These are phyloP conservation scores for Pterois miles DNA, from an alignment of 2,797 vertebrate genomes.

Conservation along the genomic window DNA sequence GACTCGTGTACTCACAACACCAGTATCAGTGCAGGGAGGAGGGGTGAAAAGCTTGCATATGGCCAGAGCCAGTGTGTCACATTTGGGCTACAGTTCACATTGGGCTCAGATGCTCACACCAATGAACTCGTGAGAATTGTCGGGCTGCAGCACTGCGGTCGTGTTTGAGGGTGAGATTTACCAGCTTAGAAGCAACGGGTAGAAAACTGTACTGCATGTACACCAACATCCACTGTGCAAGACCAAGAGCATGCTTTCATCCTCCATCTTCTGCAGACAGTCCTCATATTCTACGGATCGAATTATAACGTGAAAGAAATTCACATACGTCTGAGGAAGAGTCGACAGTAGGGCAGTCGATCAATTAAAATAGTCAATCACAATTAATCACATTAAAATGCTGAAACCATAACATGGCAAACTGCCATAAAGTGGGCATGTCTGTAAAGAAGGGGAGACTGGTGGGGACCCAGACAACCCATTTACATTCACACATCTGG, in stretches of 20 bases:
- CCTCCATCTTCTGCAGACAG: neutral
- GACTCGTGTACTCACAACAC: constrained; percentile 67
- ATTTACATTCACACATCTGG: too few relatives aligned
- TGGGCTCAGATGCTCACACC: constrained; percentile 70
- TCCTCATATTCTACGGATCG: neutral
- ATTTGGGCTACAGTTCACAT: constrained; percentile 65
- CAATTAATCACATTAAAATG: too few relatives aligned
- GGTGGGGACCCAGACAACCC: too few relatives aligned
- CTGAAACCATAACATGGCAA: too few relatives aligned
- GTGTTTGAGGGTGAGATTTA: constrained; percentile 58
- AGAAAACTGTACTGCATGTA: constrained; percentile 30
- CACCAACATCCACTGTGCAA: constrained; percentile 11
- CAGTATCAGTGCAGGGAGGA: constrained; percentile 48
- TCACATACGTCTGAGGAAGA: neutral
- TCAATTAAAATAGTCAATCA: too few relatives aligned
- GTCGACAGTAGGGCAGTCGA: too few relatives aligned
- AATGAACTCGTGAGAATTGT: constrained; percentile 53
- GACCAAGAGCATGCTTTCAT: constrained; percentile 2
- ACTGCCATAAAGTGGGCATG: too few relatives aligned
- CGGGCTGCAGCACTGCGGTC: constrained; percentile 2
- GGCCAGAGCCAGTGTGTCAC: constrained; percentile 72
- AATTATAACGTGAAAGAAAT: neutral
- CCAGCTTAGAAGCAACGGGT: constrained; percentile 42
- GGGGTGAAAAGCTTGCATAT: constrained; percentile 73
- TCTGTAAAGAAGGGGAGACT: too few relatives aligned